Evolutionary conservation across 2,888 invertebrate species (phyloP), one percentile per base, ranked within the genome.

Genomic region (Erebia ligea): DNA sequence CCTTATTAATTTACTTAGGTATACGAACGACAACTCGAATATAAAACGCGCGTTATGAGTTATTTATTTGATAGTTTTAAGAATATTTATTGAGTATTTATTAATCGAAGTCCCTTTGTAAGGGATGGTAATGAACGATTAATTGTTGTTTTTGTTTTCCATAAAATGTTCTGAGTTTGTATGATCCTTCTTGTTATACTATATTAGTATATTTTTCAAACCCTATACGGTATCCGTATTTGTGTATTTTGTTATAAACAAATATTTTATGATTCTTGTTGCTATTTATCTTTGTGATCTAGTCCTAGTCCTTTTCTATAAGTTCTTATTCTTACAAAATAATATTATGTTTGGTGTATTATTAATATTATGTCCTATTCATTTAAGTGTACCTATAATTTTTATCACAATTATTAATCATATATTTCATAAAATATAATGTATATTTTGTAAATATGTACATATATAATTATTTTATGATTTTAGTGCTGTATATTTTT

Each of bases 161-260:
- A 83, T 83, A 86, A 85, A 87, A 76, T 77, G 89, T 91, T 92
- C 90, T 89, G 82, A 82, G 79, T 92, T 91, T 92, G 91, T 91
- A 90, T 91, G 90, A 80, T 83, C 84, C 83, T 79, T 79, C 80
- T 83, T 80, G 81, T 84, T 88, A 73, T 88, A 91, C 91, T 92
- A 91, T 85, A 83, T 90, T 90, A 91, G 91, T 91, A 91, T 80
- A 78, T 82, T 77, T 86, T 82, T 79, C 78, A 82, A 73, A 87
- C 83, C 84, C 82, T 86, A 84, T 92, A 92, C 91, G 92, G 92
- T 88, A 92, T 92, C 91, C 92, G 92, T 92, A 90, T 91, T 84
- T 89, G 89, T 90, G 88, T 91, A 88, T 86, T 85, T 88, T 87
- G 83, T 85, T 82, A 84, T 82, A 76, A 80, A 82, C 82, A 88